Conservation (phyloP, 2,113 vertebrate genomes). For the Chlorodrepanis virens region DNA sequence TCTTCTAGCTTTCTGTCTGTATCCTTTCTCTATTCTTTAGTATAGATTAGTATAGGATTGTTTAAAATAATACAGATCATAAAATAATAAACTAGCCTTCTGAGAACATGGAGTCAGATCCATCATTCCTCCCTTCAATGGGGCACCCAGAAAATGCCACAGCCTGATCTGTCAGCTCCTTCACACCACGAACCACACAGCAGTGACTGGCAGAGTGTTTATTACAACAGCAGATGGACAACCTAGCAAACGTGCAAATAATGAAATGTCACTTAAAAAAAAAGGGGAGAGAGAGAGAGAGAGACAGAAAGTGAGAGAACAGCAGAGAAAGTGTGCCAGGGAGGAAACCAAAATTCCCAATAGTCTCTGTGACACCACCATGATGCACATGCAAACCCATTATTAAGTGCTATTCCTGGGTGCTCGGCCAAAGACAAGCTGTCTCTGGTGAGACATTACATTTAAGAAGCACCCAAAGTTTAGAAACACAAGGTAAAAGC, state of each 20-base stretch:
- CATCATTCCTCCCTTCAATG: too few species aligned
- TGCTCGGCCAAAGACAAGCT: neutral
- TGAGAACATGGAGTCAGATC: too few species aligned
- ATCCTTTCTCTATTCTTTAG: too few species aligned
- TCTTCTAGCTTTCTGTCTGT: too few species aligned
- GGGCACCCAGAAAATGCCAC: too few species aligned
- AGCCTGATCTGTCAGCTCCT: slow-evolving; percentile 13
- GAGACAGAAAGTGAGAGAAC: neutral
- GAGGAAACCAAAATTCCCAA: neutral
- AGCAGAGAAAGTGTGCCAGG: neutral
- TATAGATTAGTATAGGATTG: too few species aligned
- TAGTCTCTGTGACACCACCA: neutral
- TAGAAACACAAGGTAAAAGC: neutral
- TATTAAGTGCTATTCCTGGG: neutral
- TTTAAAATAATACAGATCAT: too few species aligned
- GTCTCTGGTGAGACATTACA: neutral
- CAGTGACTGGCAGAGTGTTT: neutral
- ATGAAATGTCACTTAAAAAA: neutral
- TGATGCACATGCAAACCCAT: neutral
- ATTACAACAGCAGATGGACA: slow-evolving; percentile 55
- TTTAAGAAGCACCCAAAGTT: neutral
- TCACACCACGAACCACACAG: neutral
- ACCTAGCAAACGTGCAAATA: neutral
- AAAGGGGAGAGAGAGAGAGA: neutral
- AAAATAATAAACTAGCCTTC: too few species aligned